These are phyloP conservation scores for Rhea americana DNA, from an alignment of 2,113 vertebrate genomes.

Conservation along the genomic window DNA sequence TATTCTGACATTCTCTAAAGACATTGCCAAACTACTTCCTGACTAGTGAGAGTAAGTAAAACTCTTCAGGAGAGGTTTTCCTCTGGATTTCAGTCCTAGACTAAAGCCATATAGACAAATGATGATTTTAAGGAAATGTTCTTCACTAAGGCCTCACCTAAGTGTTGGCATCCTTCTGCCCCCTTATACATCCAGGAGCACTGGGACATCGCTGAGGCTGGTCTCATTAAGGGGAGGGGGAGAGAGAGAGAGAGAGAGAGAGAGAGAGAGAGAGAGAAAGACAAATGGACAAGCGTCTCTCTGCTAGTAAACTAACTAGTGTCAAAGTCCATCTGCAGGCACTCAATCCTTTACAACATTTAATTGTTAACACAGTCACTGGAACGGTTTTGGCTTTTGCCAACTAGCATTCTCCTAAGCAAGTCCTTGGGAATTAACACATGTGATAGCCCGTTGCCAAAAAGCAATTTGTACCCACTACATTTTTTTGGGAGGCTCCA, in stretches of 20 bases:
- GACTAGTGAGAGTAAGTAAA: not conserved
- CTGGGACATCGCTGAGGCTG: not conserved
- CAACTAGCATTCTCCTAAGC: not conserved
- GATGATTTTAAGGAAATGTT: not conserved
- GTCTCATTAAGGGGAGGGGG: not conserved
- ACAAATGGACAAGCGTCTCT: not conserved
- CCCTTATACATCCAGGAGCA: not conserved
- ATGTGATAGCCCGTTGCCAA: not conserved
- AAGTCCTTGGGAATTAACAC: not conserved
- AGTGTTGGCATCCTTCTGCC: not conserved
- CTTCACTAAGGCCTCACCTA: not conserved
- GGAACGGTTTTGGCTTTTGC: not conserved
- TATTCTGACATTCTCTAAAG: not conserved
- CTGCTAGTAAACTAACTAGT: not conserved
- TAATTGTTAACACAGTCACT: not conserved
- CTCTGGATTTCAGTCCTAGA: not conserved
- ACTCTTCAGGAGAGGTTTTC: not conserved
- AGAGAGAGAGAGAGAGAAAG: not conserved
- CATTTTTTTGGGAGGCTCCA: not conserved
- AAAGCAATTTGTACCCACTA: not conserved
- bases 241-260: not conserved
- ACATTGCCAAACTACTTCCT: not conserved
- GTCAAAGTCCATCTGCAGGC: rapidly evolving
- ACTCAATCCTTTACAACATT: not conserved
- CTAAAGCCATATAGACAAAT: not conserved